Conservation (phyloP, 2,113 vertebrate genomes). For the Mustela lutreola region DNA sequence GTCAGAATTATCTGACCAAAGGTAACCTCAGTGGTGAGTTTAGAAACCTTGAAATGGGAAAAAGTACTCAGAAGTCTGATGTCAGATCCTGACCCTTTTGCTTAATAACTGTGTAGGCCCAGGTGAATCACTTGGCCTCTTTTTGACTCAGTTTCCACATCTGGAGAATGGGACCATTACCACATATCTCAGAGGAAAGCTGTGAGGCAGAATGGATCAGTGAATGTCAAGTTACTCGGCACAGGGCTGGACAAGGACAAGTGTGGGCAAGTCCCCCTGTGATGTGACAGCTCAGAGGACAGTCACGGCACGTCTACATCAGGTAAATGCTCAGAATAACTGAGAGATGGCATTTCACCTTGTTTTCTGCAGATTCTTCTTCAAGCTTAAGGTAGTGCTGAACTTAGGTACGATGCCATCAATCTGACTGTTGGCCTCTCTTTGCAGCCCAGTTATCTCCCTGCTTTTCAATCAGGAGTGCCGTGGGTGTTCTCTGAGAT, state of each 20-base stretch:
- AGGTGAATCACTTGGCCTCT: not conserved
- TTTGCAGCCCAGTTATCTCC: not conserved
- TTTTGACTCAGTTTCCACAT: not conserved
- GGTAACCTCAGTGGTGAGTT: no score
- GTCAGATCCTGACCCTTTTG: not conserved
- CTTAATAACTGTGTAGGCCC: no score
- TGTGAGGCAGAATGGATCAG: rapidly evolving
- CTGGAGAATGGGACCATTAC: not conserved
- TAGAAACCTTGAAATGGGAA: not conserved
- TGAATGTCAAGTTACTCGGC: not conserved
- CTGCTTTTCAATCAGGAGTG: not conserved
- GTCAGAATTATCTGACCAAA: no score
- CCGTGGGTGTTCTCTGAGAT: not conserved
- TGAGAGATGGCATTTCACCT: not conserved
- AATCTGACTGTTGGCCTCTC: not conserved
- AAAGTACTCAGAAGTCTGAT: not conserved
- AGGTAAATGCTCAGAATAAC: not conserved
- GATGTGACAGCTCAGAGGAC: not conserved
- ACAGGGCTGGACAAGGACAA: rapidly evolving
- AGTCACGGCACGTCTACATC: not conserved
- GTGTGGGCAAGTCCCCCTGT: rapidly evolving
- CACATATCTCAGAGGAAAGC: not conserved
- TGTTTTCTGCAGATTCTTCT: not conserved
- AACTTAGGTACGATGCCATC: rapidly evolving
- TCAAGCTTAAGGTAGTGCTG: not conserved